Evolutionary conservation across 2,888 invertebrate species (phyloP).

Genomic region (Lithophane leautieri): DNA sequence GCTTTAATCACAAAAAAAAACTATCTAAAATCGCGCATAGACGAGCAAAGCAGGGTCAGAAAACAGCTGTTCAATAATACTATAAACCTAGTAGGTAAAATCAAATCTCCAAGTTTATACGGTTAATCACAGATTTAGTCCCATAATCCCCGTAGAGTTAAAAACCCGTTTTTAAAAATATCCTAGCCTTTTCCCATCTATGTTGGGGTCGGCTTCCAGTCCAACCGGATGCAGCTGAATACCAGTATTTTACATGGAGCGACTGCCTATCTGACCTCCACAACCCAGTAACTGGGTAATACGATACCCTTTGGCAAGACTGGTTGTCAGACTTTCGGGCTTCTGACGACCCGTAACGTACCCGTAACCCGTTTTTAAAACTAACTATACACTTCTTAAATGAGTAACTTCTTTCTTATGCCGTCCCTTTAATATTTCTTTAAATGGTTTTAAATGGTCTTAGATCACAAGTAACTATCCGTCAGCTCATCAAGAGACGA

Average conservation of each 20-base stretch:
- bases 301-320: no score
- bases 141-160: neutral
- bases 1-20: no score
- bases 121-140: neutral
- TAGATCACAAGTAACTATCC: neutral
- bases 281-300: no score
- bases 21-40: neutral
- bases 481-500: neutral
- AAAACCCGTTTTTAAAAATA: neutral
- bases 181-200: no score
- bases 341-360: no score
- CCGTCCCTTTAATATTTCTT: neutral
- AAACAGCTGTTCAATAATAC: neutral
- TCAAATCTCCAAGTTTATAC: neutral
- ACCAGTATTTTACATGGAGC: no score
- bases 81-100: neutral
- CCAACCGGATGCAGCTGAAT: no score
- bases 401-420: neutral
- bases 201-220: no score
- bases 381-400: neutral
- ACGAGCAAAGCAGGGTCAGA: neutral
- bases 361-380: neutral
- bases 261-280: no score
- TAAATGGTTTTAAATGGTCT: no score
- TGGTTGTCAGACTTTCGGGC: no score